A percentile compares a stretch with the other conserved stretches of the same genome.
phyloP scores from a whole-genome alignment of 1,140 invertebrate species.

The Platyura marginata region DNA sequence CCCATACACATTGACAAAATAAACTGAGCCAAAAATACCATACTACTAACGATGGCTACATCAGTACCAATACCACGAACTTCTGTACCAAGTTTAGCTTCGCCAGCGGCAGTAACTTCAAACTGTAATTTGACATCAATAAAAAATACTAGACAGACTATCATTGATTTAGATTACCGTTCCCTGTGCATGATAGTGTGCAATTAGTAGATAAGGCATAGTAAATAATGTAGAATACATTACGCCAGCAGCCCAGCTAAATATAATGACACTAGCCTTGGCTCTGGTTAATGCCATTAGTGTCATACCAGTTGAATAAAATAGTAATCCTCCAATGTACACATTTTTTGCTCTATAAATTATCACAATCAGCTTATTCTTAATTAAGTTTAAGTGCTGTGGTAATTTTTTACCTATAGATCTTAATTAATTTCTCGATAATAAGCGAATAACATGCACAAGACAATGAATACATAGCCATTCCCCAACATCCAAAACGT shows the following conservation, averaged over 20 bases:
- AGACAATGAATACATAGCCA: slow-evolving; percentile 90
- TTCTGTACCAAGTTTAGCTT: slow-evolving; percentile 27
- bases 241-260: slow-evolving; percentile 80
- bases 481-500: slow-evolving; percentile 87
- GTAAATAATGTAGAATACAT: slow-evolving; percentile 97
- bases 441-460: slow-evolving; percentile 81
- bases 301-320: slow-evolving; percentile 78
- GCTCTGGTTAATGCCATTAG: slow-evolving; percentile 64
- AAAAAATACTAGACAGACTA: neutral
- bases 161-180: slow-evolving; percentile 36
- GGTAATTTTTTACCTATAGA: neutral
- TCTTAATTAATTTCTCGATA: slow-evolving; percentile 77
- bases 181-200: slow-evolving; percentile 77
- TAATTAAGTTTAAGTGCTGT: neutral
- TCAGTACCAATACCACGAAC: slow-evolving; percentile 82
- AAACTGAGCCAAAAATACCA: slow-evolving; percentile 92
- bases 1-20: slow-evolving; percentile 74
- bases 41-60: slow-evolving; percentile 80
- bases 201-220: slow-evolving; percentile 86
- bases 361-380: neutral
- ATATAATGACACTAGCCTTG: slow-evolving; percentile 63
- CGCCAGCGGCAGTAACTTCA: slow-evolving; percentile 33
- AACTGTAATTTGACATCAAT: slow-evolving; percentile 31
- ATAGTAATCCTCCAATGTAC: slow-evolving; percentile 78
- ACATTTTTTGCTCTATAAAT: slow-evolving; percentile 60